Base-by-base conservation (phyloP, 2,888 invertebrate genomes). In the Abrostola triplasia region DNA sequence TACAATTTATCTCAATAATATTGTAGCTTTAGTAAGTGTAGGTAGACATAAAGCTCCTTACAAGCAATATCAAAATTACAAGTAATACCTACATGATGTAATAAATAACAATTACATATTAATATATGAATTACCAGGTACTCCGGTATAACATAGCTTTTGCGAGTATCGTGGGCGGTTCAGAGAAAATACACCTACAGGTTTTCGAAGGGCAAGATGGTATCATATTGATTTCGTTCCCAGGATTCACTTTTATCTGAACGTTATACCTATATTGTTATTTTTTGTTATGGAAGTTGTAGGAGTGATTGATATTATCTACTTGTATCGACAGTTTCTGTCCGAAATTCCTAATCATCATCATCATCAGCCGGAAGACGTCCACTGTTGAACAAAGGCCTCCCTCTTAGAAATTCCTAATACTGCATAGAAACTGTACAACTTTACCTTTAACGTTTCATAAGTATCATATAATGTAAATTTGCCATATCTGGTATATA, bases 11-110 rank as follows among this genome's bases (percentile, higher is more conserved):
- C n/a, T n/a, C n/a, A 24, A 24, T 24, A 24, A 2, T 2, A 24
- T 24, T 4, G 24, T 24, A 24, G 24, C 24, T 24, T 24, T 24
- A 2, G n/a, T 24, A 24, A 12, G 76, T 64, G 84, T 84, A 80
- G 85, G 85, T 38, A 47, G 80, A 67, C 7, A 38, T 36, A 54
- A 48, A 61, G 37, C 41, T 51, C 7, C 36, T n/a, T 13, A 41
- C 40, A 11, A 4, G 24, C 24, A n/a, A n/a, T n/a, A n/a, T n/a
- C n/a, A n/a, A n/a, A n/a, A n/a, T 24, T 24, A 24, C 24, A 40
- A 49, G 41, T 48, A 12, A 9, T 44, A 36, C 10, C 42, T 40
- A n/a, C 55, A 50, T 10, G 24, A 11, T 35, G 48, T 5, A 38
- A 35, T 48, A 6, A 13, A 47, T 36, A 48, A 11, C 5, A 6